phyloP scores from a whole-genome alignment of 2,888 invertebrate species.

The Sisyra nigra region DNA sequence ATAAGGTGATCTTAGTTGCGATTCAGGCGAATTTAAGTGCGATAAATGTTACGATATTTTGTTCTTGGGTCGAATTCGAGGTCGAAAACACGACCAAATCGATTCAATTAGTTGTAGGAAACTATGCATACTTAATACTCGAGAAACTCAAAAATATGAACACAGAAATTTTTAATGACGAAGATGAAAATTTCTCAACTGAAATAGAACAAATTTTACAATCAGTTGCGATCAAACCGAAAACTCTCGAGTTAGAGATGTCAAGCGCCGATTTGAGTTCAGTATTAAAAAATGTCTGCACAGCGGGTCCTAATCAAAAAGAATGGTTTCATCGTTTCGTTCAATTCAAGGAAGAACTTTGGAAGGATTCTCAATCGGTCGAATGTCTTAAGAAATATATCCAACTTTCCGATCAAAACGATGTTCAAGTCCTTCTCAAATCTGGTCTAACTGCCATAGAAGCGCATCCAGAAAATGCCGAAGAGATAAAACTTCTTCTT shows the following conservation, averaged over 20 bases:
- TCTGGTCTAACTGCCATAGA: background rate
- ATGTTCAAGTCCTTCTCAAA: background rate
- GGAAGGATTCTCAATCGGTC: background rate
- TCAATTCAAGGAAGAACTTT: background rate
- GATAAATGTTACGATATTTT: slow-evolving; percentile 4
- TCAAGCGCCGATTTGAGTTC: background rate
- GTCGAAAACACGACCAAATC: slow-evolving; percentile 2
- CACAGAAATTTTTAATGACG: background rate
- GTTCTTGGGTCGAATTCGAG: slow-evolving; percentile 4
- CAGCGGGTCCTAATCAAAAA: slow-evolving; percentile 1
- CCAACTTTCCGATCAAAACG: background rate
- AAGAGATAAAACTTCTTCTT: background rate
- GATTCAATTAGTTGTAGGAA: background rate
- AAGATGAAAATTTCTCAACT: background rate
- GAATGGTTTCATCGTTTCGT: slow-evolving; percentile 3
- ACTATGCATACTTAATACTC: background rate
- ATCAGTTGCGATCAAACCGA: slow-evolving; percentile 1
- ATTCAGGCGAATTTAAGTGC: slow-evolving; percentile 5
- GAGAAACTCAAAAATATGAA: background rate
- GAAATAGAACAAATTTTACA: slow-evolving; percentile 2
- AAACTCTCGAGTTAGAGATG: slow-evolving; percentile 3
- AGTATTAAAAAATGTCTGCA: background rate
- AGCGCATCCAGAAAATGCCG: background rate
- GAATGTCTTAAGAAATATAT: background rate
- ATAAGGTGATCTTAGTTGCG: background rate